These are phyloP conservation scores for Vombatus ursinus DNA, from an alignment of 2,113 vertebrate genomes.

Conservation along the genomic window DNA sequence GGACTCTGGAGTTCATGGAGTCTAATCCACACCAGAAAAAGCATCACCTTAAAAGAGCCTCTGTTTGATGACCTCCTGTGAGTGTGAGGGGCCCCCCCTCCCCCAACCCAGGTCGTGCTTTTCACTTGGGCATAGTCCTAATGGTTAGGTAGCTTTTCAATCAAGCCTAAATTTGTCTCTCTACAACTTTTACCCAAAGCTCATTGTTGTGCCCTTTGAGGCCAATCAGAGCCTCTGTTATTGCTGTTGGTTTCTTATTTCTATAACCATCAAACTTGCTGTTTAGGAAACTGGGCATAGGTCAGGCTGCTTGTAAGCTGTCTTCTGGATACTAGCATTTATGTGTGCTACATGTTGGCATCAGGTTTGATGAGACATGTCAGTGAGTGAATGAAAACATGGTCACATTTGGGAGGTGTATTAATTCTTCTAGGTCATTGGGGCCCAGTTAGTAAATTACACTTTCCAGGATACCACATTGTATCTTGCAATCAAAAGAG, in stretches of 20 bases:
- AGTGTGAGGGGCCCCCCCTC: not conserved
- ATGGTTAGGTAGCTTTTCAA: not conserved
- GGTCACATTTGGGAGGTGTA: constrained; percentile 22
- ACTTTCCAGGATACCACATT: constrained; percentile 1
- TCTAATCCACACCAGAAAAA: not conserved
- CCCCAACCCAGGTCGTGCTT: not conserved
- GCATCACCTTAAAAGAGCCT: not conserved
- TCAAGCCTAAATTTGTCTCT: not conserved
- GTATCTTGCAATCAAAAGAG: not conserved
- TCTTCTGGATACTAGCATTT: constrained; percentile 19
- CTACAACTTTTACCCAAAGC: not conserved
- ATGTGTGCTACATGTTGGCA: not conserved
- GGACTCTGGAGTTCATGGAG: not conserved
- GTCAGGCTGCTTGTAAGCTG: not conserved
- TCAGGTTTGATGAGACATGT: not conserved
- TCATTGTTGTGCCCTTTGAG: not conserved
- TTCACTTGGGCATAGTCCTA: not conserved
- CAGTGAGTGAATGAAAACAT: not conserved
- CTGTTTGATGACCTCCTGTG: not conserved
- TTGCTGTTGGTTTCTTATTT: not conserved
- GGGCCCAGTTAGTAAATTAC: constrained; percentile 22
- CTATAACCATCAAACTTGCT: not conserved
- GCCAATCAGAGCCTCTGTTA: not conserved
- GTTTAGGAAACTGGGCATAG: constrained; percentile 2
- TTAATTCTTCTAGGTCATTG: constrained; percentile 8